phyloP scores from a whole-genome alignment of 2,113 vertebrate genomes.

The Microcebus ravelobensis region DNA sequence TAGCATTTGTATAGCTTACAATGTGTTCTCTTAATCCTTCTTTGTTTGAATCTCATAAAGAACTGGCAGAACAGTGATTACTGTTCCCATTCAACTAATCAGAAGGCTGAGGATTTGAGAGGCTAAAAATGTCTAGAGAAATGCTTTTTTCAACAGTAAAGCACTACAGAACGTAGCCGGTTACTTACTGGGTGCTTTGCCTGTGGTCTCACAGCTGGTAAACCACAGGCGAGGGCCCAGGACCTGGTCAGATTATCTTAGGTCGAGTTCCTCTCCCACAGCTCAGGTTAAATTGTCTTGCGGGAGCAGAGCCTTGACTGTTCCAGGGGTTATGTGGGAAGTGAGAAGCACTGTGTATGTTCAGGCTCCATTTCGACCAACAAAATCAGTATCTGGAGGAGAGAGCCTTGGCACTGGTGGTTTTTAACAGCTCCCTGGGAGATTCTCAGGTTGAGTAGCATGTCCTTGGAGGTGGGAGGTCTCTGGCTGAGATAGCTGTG shows the following conservation, averaged over 20 bases:
- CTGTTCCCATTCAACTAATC: slow-evolving; percentile 44
- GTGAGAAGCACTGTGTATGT: background rate
- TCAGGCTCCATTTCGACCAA: background rate
- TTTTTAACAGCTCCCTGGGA: background rate
- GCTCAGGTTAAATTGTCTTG: background rate
- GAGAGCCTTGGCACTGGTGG: background rate
- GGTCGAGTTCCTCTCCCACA: background rate
- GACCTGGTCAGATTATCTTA: background rate
- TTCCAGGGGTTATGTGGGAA: background rate
- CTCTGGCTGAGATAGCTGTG: background rate
- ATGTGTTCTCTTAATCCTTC: slow-evolving; percentile 21
- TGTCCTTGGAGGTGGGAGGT: background rate
- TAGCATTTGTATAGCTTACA: background rate
- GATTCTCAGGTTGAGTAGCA: background rate
- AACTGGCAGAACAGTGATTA: background rate
- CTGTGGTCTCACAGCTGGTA: background rate
- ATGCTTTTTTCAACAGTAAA: background rate
- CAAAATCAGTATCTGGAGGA: background rate
- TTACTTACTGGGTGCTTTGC: background rate
- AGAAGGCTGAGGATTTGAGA: background rate
- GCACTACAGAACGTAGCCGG: background rate
- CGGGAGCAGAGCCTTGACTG: background rate
- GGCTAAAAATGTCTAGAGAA: background rate
- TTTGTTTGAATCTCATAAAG: slow-evolving; percentile 43
- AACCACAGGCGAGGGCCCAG: background rate